phyloP scores from a whole-genome alignment of 2,113 vertebrate species.

The Guaruba guarouba region DNA sequence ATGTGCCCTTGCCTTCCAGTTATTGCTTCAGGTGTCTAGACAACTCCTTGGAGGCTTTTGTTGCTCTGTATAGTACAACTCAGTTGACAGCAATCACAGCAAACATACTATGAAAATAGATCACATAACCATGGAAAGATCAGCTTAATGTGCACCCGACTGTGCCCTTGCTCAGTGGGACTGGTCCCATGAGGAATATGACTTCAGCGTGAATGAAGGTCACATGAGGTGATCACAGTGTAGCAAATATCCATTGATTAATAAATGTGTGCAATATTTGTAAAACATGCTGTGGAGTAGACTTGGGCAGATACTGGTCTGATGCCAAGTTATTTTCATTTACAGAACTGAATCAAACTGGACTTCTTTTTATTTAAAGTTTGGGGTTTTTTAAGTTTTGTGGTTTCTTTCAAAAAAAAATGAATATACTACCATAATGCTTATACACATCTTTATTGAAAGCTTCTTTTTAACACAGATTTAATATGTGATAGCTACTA shows the following conservation, averaged over 20 bases:
- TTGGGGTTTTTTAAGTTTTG: neutral
- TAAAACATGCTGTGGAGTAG: neutral
- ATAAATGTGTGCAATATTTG: neutral
- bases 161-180: neutral
- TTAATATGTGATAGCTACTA: neutral
- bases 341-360: neutral
- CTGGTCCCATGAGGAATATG: neutral
- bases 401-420: neutral
- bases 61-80: slow-evolving; percentile 21
- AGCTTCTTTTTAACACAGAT: neutral
- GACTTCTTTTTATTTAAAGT: neutral
- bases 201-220: neutral
- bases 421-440: neutral
- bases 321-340: neutral
- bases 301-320: neutral
- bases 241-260: neutral
- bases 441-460: neutral
- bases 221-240: fast-evolving
- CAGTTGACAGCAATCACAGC: neutral
- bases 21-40: slow-evolving; percentile 67
- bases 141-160: neutral
- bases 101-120: neutral
- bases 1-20: slow-evolving; percentile 52
- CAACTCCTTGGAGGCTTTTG: slow-evolving; percentile 35
- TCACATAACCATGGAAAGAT: neutral